Evolutionary conservation across 2,888 invertebrate genomes (phyloP).

Genomic region (Melanophora roralis): DNA sequence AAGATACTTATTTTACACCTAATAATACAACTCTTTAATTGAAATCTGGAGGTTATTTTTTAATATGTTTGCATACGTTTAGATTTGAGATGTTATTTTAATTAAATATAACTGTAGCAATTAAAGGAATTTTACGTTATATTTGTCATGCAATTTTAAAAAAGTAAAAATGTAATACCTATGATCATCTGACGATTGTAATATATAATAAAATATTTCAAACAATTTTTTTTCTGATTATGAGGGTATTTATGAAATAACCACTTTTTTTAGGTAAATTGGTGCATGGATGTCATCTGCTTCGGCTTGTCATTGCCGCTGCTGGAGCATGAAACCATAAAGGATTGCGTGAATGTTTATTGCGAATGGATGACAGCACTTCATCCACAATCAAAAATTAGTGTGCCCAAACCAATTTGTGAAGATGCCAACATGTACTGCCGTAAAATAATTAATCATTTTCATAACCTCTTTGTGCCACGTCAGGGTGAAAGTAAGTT

Average conservation of each 20-base stretch:
- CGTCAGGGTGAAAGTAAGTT: conserved; percentile 92
- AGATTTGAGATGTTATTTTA: no score
- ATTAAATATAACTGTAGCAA: no score
- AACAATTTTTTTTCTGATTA: not conserved
- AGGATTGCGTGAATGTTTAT: conserved; percentile 97
- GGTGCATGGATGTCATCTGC: conserved; percentile 92
- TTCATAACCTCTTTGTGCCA: conserved; percentile 96
- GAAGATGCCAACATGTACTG: conserved; percentile 94
- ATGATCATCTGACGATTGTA: no score
- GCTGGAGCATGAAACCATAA: conserved; percentile 94
- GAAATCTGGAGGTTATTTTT: no score
- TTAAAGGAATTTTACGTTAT: no score
- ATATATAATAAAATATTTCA: no score
- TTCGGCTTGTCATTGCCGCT: conserved; percentile 94
- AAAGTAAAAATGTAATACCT: no score
- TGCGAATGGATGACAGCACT: conserved; percentile 97
- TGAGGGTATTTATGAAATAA: not conserved
- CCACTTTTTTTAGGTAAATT: conserved; percentile 82
- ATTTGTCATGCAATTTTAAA: no score
- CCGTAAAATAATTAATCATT: conserved; percentile 92
- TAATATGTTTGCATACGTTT: no score
- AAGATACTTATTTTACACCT: no score
- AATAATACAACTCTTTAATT: no score
- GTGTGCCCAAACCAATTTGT: conserved; percentile 91
- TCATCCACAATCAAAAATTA: conserved; percentile 88